Conservation (phyloP, 2,797 vertebrate species). For the Peromyscus aztecus region DNA sequence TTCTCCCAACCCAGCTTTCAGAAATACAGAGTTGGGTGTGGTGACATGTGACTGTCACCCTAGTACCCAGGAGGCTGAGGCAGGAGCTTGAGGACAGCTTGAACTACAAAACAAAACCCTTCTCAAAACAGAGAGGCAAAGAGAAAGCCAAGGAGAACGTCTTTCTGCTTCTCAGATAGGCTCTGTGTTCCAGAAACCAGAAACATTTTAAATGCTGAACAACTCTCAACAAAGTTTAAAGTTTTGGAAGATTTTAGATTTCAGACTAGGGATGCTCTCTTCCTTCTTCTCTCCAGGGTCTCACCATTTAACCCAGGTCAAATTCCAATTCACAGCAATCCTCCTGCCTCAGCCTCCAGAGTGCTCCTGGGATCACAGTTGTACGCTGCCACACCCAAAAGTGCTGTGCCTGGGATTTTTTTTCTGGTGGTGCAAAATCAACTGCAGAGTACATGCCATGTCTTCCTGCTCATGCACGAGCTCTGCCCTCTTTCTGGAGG, state of each 20-base stretch:
- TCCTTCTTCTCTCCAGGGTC: neutral
- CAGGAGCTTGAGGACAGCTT: neutral
- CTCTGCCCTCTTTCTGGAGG: neutral
- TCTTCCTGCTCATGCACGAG: rapidly evolving
- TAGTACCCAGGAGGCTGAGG: neutral
- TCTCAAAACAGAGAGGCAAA: neutral
- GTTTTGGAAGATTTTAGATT: neutral
- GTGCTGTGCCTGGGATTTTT: neutral
- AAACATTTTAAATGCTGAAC: neutral
- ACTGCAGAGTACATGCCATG: neutral
- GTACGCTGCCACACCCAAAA: neutral
- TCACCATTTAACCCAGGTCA: neutral
- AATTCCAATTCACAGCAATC: neutral
- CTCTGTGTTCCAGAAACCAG: neutral
- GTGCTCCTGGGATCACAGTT: neutral
- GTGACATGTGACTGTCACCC: neutral
- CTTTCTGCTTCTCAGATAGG: neutral
- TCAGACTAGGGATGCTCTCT: neutral
- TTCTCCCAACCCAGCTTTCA: neutral
- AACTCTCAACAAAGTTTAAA: neutral
- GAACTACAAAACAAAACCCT: neutral
- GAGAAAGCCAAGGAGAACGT: neutral
- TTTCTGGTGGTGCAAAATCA: neutral
- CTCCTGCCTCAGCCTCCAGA: neutral
- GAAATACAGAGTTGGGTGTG: neutral